Evolutionary conservation across 1,140 invertebrate species (phyloP), one percentile per base, ranked within the genome.

Genomic region (Penaeus japonicus): DNA sequence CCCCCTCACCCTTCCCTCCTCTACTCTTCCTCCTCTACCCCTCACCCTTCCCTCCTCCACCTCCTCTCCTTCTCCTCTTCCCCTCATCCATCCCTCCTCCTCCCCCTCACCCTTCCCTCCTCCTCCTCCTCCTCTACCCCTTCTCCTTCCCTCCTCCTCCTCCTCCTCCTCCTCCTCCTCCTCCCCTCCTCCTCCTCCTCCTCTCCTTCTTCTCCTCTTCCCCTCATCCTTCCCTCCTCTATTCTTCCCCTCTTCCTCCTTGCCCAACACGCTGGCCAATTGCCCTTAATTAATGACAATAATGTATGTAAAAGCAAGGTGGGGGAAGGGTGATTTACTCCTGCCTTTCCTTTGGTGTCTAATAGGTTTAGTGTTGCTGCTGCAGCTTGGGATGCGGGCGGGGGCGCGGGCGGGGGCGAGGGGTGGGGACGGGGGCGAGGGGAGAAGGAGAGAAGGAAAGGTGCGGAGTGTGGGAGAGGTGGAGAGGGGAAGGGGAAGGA

Each of bases 241-340:
- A 47, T 65, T 57, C 81, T 54, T 83, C 54, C 80, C 39, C 81
- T 83, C 81, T 65, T 57, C 81, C 81, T 83, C 54, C 80, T 20
- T 22, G 12, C 32, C 80, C 15, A 55, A 53, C 79, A 53, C 79
- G 57, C 20, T 55, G 78, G 65, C 35, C 35, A 39, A 39, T 39
- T 39, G 35, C 35, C 35, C 35, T 39, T 39, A 39, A 39, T 39
- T 39, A 39, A 39, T 39, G 35, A 39, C 35, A 39, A 39, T 39
- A 39, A 39, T 39, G 35, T 39, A 39, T 39, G 35, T 39, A 39
- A 39, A 39, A 39, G 35, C 35, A 39, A 39, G 35, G 10, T 3
- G 39, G 4, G 39, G 1, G 39, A 39, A 39, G 35, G 35, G 35
- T 39, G 35, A 39, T 39, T 39, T 39, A 39, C 35, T 39, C 35